phyloP scores from a whole-genome alignment of 2,113 vertebrate species.

The Phyllostomus hastatus region DNA sequence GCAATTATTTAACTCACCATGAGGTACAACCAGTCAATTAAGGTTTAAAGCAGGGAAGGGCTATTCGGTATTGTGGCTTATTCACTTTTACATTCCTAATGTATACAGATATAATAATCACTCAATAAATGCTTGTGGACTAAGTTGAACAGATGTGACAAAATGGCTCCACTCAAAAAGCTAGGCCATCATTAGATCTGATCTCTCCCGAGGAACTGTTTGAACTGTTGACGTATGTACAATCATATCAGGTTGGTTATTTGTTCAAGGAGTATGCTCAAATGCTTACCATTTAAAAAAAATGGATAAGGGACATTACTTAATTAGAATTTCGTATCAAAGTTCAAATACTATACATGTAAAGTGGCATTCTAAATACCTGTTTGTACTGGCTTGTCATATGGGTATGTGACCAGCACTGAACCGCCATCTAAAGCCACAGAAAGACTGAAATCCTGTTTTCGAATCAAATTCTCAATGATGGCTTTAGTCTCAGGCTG shows the following conservation, averaged over 20 bases:
- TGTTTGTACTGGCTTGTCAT: constrained; percentile 93
- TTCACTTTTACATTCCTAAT: constrained; percentile 9
- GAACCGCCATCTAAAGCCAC: constrained; percentile 95
- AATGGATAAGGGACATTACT: not conserved
- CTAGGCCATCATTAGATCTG: not conserved
- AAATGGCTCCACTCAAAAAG: not conserved
- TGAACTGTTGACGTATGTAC: not conserved
- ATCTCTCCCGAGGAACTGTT: not conserved
- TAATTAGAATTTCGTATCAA: constrained; percentile 5
- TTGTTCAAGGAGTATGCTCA: not conserved
- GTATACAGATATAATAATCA: not conserved
- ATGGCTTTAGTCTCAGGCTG: constrained; percentile 93
- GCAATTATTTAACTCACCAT: not conserved
- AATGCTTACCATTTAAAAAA: constrained; percentile 2
- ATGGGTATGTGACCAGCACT: constrained; percentile 93
- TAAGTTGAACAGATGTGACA: not conserved
- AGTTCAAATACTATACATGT: not conserved
- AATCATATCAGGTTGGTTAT: not conserved
- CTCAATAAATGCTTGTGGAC: constrained; percentile 4
- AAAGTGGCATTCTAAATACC: constrained; percentile 78
- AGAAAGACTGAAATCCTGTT: constrained; percentile 91
- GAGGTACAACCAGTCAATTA: not conserved
- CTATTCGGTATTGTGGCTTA: not conserved
- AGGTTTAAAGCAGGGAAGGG: not conserved
- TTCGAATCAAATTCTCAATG: constrained; percentile 90